phyloP scores from a whole-genome alignment of 2,888 invertebrate species.

The Megalurothrips usitatus region DNA sequence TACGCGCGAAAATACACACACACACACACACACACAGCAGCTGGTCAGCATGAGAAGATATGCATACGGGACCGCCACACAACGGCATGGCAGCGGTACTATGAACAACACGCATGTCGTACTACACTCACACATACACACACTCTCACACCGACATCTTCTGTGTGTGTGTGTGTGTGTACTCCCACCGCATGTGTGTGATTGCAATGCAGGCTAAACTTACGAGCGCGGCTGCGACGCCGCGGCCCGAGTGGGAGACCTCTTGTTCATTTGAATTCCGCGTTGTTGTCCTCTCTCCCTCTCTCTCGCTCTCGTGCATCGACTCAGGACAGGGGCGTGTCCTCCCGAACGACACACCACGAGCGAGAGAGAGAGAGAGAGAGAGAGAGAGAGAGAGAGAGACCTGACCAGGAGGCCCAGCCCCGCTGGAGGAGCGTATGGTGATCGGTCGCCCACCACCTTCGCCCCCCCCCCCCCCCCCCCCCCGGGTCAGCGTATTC shows the following conservation, averaged over 20 bases:
- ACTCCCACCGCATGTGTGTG: slow-evolving; percentile 5
- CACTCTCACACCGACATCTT: not conserved
- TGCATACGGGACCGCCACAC: too few relatives aligned
- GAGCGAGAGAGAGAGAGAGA: too few relatives aligned
- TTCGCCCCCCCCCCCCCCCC: not conserved
- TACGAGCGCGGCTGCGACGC: not conserved
- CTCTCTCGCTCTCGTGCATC: not conserved
- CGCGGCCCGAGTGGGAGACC: not conserved
- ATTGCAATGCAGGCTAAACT: not conserved
- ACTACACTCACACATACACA: too few relatives aligned
- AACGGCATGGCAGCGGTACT: too few relatives aligned
- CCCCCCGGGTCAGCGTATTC: not conserved
- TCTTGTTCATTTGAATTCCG: slow-evolving; percentile 22
- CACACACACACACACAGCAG: too few relatives aligned
- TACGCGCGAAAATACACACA: too few relatives aligned
- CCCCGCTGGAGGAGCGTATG: slow-evolving; percentile 7
- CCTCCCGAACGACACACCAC: not conserved
- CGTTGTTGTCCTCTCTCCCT: not conserved
- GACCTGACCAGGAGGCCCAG: not conserved
- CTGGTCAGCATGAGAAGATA: too few relatives aligned
- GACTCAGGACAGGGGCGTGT: too few relatives aligned
- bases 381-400: too few relatives aligned
- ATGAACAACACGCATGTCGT: too few relatives aligned
- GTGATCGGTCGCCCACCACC: slow-evolving; percentile 20
- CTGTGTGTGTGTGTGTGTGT: not conserved